Evolutionary conservation across 2,888 invertebrate genomes (phyloP), one percentile per base, ranked within the genome.

Genomic region (Criorhina ranunculi): DNA sequence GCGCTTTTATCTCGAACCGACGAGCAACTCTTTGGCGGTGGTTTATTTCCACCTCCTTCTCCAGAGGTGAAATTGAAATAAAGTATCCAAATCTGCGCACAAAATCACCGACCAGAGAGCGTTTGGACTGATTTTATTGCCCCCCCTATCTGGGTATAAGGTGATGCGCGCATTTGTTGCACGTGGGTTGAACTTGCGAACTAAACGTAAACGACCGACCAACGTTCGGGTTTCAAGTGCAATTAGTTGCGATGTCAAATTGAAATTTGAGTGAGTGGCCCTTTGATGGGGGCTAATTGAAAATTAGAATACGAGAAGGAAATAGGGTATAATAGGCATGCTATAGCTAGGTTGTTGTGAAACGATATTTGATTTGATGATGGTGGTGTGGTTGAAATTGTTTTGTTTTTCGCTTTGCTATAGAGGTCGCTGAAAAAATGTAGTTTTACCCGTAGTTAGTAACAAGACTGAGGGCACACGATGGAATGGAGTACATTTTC

Each of bases 1-100:
- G 86, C 83, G 88, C 89, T 91, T 91, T 91, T 87, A 91, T 91
- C 89, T 91, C 88, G 81, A 87, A 89, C 91, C 75, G 75, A 70
- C 62, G 67, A 67, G 44, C 51, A 73, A 80, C 76, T 80, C 85
- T 85, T 85, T 85, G 80, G 75, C 85, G 85, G 85, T 80, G 80
- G 69, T 80, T 85, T 76, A 80, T 85, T 80, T 85, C 80, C 76
- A 85, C 80, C 85, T 70, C 80, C 70, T 78, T 78, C 62, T 85
- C 66, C 59, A 76, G 80, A 75, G 80, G 70, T 80, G 75, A 85
- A 85, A 85, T 85, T 85, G 85, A 85, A 85, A 85, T 85, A 85
- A 85, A 85, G 85, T 80, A 85, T 85, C 85, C 69, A 76, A 85
- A 85, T 76, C 80, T 70, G 75, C 53, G 75, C 66, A 51, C 51